Evolutionary conservation across 1,140 invertebrate species (phyloP), one percentile per base, ranked within the genome.

Genomic region (Notospermus geniculatus): DNA sequence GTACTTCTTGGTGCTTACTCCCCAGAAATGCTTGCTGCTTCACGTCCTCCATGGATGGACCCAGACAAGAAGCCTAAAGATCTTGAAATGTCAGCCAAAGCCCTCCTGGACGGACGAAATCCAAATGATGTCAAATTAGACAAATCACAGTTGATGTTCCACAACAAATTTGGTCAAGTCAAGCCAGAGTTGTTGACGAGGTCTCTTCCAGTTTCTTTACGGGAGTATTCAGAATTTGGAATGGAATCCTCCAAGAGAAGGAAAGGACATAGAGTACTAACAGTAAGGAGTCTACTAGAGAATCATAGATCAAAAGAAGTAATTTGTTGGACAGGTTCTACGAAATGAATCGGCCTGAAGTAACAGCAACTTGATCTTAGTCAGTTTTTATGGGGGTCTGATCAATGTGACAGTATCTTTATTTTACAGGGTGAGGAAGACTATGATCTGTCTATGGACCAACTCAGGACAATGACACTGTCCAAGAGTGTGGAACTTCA

Each of bases 121-220:
- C 68, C 74, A n/a, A 79, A 79, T 63, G 74, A 76, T 52, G 75
- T 74, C 19, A 67, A 64, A 30, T 53, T 68, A 23, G 67, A 71
- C 23, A 70, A 70, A 54, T 70, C 71, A 0, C 22, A 29, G 17
- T 43, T 54, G 23, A 60, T 73, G 22, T 64, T 71, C 53, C 71
- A 75, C 61, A 74, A 76, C 59, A 72, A 72, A 45, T 78, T 74
- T 72, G 76, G 76, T 11, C 71, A 73, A 15, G 45, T 68, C 9
- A 69, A 69, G 41, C 68, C 60, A 50, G 30, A 57, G 1, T 15
- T 36, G 32, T 60, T 64, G 54, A 63, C 68, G 11, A 27, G 54
- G 2, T 64, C 67, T 9, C 46, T 72, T 5, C 55, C 65, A 9
- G 66, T 65, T 22, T 71, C 67, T 17, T 56, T 68, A 45, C 61